These are phyloP conservation scores for Neelides sp. DNA, from an alignment of 1,140 invertebrate genomes.

Conservation along the genomic window DNA sequence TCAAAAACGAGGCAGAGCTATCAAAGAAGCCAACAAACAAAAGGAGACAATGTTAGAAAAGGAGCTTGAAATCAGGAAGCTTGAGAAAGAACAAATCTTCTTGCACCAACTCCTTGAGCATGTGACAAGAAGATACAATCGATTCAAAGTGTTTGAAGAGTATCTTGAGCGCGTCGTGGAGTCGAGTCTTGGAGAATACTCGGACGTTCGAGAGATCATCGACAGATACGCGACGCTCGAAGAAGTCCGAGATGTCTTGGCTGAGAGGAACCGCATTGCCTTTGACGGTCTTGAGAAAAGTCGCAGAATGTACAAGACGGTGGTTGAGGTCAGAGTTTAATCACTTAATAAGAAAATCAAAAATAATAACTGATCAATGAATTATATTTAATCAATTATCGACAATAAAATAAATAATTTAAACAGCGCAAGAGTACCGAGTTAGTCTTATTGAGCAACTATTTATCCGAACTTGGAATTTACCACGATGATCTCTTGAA, in stretches of 20 bases:
- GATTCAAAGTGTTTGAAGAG: slow-evolving; percentile 17
- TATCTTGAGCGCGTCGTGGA: slow-evolving; percentile 23
- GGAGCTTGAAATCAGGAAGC: slow-evolving; percentile 10
- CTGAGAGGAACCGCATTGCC: slow-evolving; percentile 6
- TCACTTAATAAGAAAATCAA: neutral
- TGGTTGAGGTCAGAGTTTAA: slow-evolving; percentile 9
- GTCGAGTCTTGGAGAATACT: slow-evolving; percentile 23
- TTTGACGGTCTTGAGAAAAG: slow-evolving; percentile 13
- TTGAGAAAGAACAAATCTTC: slow-evolving; percentile 14
- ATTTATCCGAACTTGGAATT: slow-evolving; percentile 23
- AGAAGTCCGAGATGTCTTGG: slow-evolving; percentile 9
- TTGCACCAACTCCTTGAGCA: slow-evolving; percentile 9
- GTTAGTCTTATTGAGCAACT: slow-evolving; percentile 24
- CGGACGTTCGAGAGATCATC: slow-evolving; percentile 25
- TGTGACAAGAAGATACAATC: slow-evolving; percentile 11
- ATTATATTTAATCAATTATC: neutral
- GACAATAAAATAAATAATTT: slow-evolving; percentile 1
- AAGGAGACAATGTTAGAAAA: slow-evolving; percentile 6
- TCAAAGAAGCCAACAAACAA: slow-evolving; percentile 14
- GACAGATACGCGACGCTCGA: slow-evolving; percentile 21
- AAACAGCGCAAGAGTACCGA: slow-evolving; percentile 17
- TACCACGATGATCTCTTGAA: slow-evolving; percentile 8
- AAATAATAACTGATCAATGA: neutral
- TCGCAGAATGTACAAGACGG: slow-evolving; percentile 12
- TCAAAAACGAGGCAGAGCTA: slow-evolving; percentile 9